Evolutionary conservation across 2,797 vertebrate genomes (phyloP).

Genomic region (Hydrolagus colliei): DNA sequence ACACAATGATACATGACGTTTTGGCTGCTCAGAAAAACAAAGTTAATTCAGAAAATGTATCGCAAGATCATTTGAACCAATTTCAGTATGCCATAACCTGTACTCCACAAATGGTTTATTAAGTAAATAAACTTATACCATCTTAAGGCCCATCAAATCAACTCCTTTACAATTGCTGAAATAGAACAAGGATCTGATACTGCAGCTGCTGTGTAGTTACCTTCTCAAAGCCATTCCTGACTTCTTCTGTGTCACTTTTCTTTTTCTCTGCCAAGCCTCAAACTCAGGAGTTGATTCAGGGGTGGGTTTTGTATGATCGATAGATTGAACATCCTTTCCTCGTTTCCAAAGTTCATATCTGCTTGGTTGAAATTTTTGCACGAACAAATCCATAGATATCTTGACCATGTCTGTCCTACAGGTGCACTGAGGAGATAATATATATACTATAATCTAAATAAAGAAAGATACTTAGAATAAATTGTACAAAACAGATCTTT

Average conservation of each 20-base stretch:
- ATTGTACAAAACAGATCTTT: background rate
- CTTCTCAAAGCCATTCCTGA: constrained; percentile 54
- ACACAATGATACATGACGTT: background rate
- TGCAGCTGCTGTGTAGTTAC: constrained; percentile 48
- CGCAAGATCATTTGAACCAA: background rate
- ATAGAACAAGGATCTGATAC: background rate
- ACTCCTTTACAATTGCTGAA: background rate
- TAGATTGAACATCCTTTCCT: constrained; percentile 76
- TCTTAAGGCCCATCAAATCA: background rate
- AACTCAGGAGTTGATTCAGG: constrained; percentile 81
- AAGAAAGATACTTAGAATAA: background rate
- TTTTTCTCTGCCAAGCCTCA: constrained; percentile 73
- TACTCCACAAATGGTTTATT: too few relatives aligned
- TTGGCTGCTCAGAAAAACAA: background rate
- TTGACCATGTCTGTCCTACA: constrained; percentile 95
- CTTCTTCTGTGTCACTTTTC: constrained; percentile 48
- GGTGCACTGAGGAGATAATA: constrained; percentile 64
- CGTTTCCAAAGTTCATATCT: constrained; percentile 84
- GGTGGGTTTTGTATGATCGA: constrained; percentile 82
- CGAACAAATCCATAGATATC: constrained; percentile 96
- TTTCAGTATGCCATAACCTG: background rate
- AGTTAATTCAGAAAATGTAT: background rate
- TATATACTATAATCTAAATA: background rate
- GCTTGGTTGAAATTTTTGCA: constrained; percentile 88
- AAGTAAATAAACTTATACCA: too few relatives aligned